Conservation (phyloP, 2,888 invertebrate genomes). For the Acanthopleura granulata region DNA sequence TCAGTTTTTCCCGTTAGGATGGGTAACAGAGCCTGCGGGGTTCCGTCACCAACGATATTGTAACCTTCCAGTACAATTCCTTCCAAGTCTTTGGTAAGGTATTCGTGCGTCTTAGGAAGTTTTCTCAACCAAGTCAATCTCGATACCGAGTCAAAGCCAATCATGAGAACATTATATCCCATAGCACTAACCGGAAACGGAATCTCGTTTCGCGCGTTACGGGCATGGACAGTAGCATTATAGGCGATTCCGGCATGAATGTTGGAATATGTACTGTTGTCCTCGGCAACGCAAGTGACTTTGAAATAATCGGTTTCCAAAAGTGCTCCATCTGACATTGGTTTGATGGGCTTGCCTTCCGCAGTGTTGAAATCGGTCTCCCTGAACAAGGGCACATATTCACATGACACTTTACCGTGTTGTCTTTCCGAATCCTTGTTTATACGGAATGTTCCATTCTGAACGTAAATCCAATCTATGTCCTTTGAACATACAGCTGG, state of each 20-base stretch:
- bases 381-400: conserved; percentile 72
- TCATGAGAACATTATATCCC: conserved; percentile 82
- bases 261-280: conserved; percentile 75
- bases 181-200: conserved; percentile 66
- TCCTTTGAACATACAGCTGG: conserved; percentile 77
- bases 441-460: conserved; percentile 76
- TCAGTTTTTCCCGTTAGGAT: conserved; percentile 85
- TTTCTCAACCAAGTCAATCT: conserved; percentile 75
- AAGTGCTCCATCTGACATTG: conserved; percentile 43
- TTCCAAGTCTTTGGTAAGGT: conserved; percentile 52
- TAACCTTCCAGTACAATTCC: conserved; percentile 77
- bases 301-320: conserved; percentile 61
- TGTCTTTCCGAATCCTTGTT: conserved; percentile 70
- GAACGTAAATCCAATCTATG: conserved; percentile 83
- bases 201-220: neutral
- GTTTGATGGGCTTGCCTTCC: conserved; percentile 41
- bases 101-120: conserved; percentile 58
- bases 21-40: conserved; percentile 81
- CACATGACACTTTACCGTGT: conserved; percentile 72
- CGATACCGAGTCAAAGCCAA: conserved; percentile 91
- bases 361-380: conserved; percentile 44
- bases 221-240: conserved; percentile 29
- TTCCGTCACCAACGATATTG: conserved; percentile 71
- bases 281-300: conserved; percentile 51
- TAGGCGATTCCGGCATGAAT: conserved; percentile 75